Conservation (phyloP, 2,113 vertebrate species). For the Ascaphus truei region DNA sequence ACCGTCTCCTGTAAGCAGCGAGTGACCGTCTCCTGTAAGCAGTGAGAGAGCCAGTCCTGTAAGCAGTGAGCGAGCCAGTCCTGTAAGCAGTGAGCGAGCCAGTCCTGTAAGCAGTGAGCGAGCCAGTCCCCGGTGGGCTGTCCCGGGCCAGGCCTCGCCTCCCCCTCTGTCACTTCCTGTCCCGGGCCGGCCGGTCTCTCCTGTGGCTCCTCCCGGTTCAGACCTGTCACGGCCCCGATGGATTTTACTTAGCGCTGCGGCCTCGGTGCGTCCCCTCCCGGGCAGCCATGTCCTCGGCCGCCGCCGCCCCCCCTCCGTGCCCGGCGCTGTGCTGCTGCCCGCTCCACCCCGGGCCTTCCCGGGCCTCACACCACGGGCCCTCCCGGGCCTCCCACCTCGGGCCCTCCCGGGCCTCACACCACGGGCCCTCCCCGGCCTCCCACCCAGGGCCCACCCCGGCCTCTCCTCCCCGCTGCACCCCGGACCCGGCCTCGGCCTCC, state of each 20-base stretch:
- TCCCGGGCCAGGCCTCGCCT: constrained; percentile 45
- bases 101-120: too few relatives aligned
- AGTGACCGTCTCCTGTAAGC: too few relatives aligned
- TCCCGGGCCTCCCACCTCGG: constrained; percentile 82
- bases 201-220: constrained; percentile 36
- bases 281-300: constrained; percentile 47
- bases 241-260: constrained; percentile 70
- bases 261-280: neutral
- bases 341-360: constrained; percentile 41
- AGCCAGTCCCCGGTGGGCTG: too few relatives aligned
- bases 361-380: constrained; percentile 63
- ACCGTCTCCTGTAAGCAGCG: too few relatives aligned
- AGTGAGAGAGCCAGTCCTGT: too few relatives aligned
- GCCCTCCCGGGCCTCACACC: constrained; percentile 65
- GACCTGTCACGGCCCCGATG: constrained; percentile 59
- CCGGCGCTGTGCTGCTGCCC: constrained; percentile 79
- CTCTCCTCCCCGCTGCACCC: constrained; percentile 33
- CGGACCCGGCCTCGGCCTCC: constrained; percentile 82
- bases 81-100: too few relatives aligned
- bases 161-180: constrained; percentile 39
- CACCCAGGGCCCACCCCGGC: constrained; percentile 31
- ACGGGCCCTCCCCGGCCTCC: constrained; percentile 44
- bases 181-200: constrained; percentile 31
- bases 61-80: too few relatives aligned
- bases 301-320: constrained; percentile 43